Evolutionary conservation across 2,113 vertebrate species (phyloP), one percentile per base, ranked within the genome.

Genomic region (Psittacara wagleri): DNA sequence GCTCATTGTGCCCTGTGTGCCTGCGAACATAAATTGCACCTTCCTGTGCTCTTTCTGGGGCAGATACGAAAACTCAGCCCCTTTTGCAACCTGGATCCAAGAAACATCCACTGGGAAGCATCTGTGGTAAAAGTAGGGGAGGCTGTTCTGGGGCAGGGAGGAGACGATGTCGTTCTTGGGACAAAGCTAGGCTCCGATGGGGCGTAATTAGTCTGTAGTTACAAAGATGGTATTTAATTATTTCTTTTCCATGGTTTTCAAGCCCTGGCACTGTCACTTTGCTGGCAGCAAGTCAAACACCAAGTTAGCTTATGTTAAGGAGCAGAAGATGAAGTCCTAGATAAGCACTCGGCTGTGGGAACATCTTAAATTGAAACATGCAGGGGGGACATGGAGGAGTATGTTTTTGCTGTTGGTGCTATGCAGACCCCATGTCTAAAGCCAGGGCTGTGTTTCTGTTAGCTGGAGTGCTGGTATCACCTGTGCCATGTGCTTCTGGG

Each of bases 201-300:
- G 63, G 37, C 0, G 0, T 96, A 83, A 85, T 77, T 80, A 90
- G 52, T 51, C 83, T 79, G 59, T 91, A 91, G 83, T 92, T 94
- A 91, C 52, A 72, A 91, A 73, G 43, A 66, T 68, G 79, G 33
- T 44, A 67, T 83, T 94, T 88, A 88, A 92, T 96, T 91, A 87
- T 92, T 95, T 94, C 61, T 95, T 94, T 93, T 93, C 64, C 69
- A 11, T 82, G 62, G 39, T 90, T 94, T 96, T 91, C 63, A 79
- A 92, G 64, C 78, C 83, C 83, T 95, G 95, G 92, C 94, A 74
- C 85, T 85, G 92, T 94, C 81, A 70, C 57, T 94, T 86, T 83
- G 28, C 91, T 96, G 97, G 95, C 96, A 94, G 76, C 88, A 97
- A 96, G 92, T 96, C 92, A 94, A 92, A 92, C 82, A 66, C 59